Base-by-base conservation (phyloP, 2,888 invertebrate species). In the Punctoribates punctum region DNA sequence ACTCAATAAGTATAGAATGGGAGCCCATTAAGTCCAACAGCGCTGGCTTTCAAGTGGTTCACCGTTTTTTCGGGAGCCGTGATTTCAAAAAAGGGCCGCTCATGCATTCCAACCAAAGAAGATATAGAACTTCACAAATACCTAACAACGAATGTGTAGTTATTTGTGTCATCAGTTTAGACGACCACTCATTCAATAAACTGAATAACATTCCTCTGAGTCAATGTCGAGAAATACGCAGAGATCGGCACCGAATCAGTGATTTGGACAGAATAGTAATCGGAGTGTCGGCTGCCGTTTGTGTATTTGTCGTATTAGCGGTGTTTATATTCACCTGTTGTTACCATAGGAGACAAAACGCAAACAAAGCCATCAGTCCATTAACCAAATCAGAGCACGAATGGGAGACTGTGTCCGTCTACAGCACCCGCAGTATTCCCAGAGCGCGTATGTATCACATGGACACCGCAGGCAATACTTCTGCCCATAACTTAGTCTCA, bases 251-350 rank as follows among this genome's bases (percentile, higher is more conserved):
- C 51, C 65, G 77, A 17, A 76, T 79, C n/a, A 77, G 77, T 17
- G 79, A 80, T 25, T 93, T 94, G 92, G 95, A 95, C 86, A 94
- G 94, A 85, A 93, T 95, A 82, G 94, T 95, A 74, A 95, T 95
- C 82, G 94, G 92, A 29, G 94, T 94, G 4, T 93, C 93, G 82
- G 94, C 94, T 25, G 94, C 94, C 77, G 94, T 95, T 82, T 94
- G 94, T 84, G 93, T 92, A 60, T 94, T 94, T 60, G 93, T 95
- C 81, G 91, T 94, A 77, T 89, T 94, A 67, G 94, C 94, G 0
- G 93, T 94, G 77, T 90, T 94, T 80, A 90, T 94, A 80, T 94
- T 95, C 84, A 90, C 94, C 75, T 92, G 93, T 72, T 93, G 94
- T 27, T 92, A 77, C 13, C 79, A 62, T 17, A 46, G 20, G 57